Evolutionary conservation across 2,888 invertebrate genomes (phyloP).

Genomic region (Nasonovia ribisnigri): DNA sequence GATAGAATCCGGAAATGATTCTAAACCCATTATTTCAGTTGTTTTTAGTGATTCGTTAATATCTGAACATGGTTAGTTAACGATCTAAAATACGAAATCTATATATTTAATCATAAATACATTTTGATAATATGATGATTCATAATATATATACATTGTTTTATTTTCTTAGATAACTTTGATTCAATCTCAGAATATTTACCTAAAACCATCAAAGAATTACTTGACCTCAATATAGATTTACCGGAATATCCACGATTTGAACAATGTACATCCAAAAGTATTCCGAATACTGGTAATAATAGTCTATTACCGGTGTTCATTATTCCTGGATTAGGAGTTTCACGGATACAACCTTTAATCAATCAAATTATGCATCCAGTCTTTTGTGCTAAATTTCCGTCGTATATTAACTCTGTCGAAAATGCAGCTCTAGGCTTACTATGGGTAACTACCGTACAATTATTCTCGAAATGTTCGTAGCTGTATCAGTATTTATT

Average conservation of each 20-base stretch:
- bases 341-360: slow-evolving; percentile 53
- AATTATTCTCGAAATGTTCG: not conserved
- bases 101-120: not conserved
- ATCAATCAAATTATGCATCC: slow-evolving; percentile 70
- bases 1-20: not conserved
- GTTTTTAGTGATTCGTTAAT: slow-evolving; percentile 17
- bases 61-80: slow-evolving; percentile 20
- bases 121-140: not conserved
- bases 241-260: slow-evolving; percentile 60
- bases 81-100: not conserved
- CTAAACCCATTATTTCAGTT: slow-evolving; percentile 35
- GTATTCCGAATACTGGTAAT: slow-evolving; percentile 51
- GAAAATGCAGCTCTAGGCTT: slow-evolving; percentile 63
- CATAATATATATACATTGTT: not conserved
- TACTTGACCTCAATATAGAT: slow-evolving; percentile 58
- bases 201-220: slow-evolving; percentile 55
- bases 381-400: slow-evolving; percentile 70
- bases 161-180: not conserved
- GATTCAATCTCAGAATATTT: slow-evolving; percentile 39
- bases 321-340: slow-evolving; percentile 66
- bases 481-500: not conserved
- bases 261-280: slow-evolving; percentile 60
- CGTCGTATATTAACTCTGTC: slow-evolving; percentile 66
- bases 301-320: slow-evolving; percentile 66
- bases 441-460: slow-evolving; percentile 65